Percentiles rank a stretch among this genome's conserved stretches.
Conservation (phyloP, 53 echinoderm and acorn worm genomes). For the Temnopleurus reevesii region DNA sequence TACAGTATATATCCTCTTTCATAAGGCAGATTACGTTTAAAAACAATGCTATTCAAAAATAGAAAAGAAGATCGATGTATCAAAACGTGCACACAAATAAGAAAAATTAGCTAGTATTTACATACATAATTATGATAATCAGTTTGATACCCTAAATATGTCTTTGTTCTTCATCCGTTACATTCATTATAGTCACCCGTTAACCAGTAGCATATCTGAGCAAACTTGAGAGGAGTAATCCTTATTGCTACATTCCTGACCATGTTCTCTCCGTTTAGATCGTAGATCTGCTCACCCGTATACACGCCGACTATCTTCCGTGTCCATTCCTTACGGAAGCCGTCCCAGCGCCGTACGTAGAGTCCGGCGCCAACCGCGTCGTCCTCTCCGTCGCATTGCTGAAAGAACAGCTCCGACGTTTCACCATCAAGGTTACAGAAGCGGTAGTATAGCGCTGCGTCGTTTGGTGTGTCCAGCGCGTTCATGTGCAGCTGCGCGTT, state of each 20-base stretch:
- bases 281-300: conserved; percentile 64
- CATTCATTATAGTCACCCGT: conserved; percentile 86
- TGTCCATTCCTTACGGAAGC: conserved; percentile 50
- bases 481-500: conserved; percentile 74
- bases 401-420: conserved; percentile 73
- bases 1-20: too few species aligned
- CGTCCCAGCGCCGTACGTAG: conserved; percentile 84
- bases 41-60: too few species aligned
- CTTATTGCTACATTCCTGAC: conserved; percentile 79
- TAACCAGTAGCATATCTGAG: conserved; percentile 95
- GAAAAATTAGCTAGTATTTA: conserved; percentile 14
- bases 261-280: conserved; percentile 40
- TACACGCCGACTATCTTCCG: conserved; percentile 79
- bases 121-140: neutral
- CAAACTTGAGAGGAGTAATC: conserved; percentile 91
- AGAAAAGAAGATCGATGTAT: too few species aligned
- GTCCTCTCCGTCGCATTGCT: conserved; percentile 78
- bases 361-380: conserved; percentile 83
- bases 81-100: too few species aligned
- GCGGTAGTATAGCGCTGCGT: conserved; percentile 76
- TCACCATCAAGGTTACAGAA: conserved; percentile 77
- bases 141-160: neutral
- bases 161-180: conserved; percentile 49
- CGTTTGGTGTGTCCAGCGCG: conserved; percentile 70
- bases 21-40: too few species aligned